Percentiles rank a stretch among this genome's conserved stretches.
phyloP scores from a whole-genome alignment of 2,113 vertebrate species.

The Antechinus stuartii region DNA sequence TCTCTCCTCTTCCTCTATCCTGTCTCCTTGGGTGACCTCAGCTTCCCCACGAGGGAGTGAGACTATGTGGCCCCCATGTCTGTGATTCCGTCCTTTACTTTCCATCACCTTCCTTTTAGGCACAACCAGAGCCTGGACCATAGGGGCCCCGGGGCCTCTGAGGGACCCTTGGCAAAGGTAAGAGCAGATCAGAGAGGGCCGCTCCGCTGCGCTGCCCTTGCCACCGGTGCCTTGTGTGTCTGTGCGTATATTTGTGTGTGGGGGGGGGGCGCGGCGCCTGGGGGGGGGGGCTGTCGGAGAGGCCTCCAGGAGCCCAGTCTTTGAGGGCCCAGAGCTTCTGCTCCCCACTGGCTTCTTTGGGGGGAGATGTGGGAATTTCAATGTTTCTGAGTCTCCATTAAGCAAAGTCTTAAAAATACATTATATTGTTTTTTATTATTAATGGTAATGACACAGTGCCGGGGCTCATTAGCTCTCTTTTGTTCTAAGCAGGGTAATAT shows the following conservation, averaged over 20 bases:
- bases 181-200: not conserved
- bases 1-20: not conserved
- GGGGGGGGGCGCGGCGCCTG: not conserved
- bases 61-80: not conserved
- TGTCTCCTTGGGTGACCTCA: not conserved
- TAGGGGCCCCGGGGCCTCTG: not conserved
- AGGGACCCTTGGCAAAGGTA: not conserved
- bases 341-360: slow-evolving; percentile 19
- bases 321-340: not conserved
- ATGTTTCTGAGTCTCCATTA: slow-evolving; percentile 82
- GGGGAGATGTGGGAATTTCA: slow-evolving; percentile 61
- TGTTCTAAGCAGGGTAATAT: slow-evolving; percentile 71
- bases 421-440: slow-evolving; percentile 85
- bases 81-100: not conserved
- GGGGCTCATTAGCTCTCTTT: slow-evolving; percentile 72
- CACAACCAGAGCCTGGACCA: not conserved
- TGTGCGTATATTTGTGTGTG: too few species aligned
- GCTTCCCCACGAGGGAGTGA: not conserved
- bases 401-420: slow-evolving; percentile 85
- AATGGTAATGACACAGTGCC: slow-evolving; percentile 80
- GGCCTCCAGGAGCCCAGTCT: not conserved
- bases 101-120: not conserved
- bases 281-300: not conserved
- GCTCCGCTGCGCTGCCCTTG: not conserved
- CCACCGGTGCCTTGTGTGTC: not conserved